These are phyloP conservation scores for Pelecanoides urinatrix DNA, from an alignment of 2,113 vertebrate genomes.

Conservation along the genomic window DNA sequence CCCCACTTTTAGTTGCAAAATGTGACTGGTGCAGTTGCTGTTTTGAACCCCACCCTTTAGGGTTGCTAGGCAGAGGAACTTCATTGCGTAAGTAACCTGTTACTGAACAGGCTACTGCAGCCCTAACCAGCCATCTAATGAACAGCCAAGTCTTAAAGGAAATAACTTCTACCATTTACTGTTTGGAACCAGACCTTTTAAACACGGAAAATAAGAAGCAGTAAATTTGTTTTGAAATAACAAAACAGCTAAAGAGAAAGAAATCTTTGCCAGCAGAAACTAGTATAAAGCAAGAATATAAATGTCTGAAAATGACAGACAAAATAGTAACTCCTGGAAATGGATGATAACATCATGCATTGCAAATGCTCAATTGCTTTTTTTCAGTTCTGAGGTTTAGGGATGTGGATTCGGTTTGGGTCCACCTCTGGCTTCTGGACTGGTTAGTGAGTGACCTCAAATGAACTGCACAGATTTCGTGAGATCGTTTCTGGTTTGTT, in stretches of 20 bases:
- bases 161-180: background rate
- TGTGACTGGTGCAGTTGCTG: constrained; percentile 20
- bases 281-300: background rate
- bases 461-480: background rate
- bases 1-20: background rate
- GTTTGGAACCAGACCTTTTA: background rate
- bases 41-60: constrained; percentile 57
- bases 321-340: background rate
- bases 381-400: background rate
- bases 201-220: background rate
- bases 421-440: background rate
- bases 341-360: background rate
- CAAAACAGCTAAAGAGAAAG: background rate
- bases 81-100: constrained; percentile 49
- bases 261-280: background rate
- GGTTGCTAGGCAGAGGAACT: constrained; percentile 60
- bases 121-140: background rate
- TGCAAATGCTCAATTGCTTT: background rate
- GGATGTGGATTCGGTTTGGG: background rate
- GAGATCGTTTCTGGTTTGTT: background rate
- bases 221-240: background rate
- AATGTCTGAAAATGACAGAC: background rate
- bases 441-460: background rate
- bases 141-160: constrained; percentile 6
- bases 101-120: background rate